Evolutionary conservation across 2,113 vertebrate species (phyloP).

Genomic region (Cololabis saira): DNA sequence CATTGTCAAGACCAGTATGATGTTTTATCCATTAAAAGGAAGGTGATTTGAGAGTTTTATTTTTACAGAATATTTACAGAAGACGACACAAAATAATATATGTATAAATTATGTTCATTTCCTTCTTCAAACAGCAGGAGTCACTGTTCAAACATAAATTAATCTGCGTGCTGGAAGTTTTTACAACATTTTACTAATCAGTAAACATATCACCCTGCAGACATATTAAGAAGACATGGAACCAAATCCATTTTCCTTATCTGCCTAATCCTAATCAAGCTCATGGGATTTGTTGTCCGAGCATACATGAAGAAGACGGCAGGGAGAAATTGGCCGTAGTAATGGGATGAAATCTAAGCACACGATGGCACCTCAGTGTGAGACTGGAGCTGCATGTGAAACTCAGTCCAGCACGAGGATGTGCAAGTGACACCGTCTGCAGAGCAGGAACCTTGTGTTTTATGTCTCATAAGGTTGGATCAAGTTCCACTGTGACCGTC

Average conservation of each 20-base stretch:
- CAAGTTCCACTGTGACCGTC: too few relatives aligned
- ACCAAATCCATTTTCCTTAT: not conserved
- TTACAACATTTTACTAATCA: not conserved
- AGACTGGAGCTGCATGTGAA: not conserved
- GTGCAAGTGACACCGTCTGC: too few relatives aligned
- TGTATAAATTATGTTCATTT: not conserved
- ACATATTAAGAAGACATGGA: not conserved
- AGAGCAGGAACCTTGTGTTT: too few relatives aligned
- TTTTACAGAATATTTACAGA: not conserved
- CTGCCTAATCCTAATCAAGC: not conserved
- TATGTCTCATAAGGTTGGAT: too few relatives aligned
- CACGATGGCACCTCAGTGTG: not conserved
- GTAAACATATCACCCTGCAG: not conserved
- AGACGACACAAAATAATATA: too few relatives aligned
- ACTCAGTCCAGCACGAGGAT: too few relatives aligned
- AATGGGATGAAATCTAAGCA: slow-evolving; percentile 4
- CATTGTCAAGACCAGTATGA: not conserved
- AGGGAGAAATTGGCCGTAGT: not conserved
- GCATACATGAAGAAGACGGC: not conserved
- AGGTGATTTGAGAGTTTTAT: not conserved
- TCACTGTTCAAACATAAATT: slow-evolving; percentile 41
- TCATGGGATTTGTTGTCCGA: not conserved
- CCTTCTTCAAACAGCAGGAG: slow-evolving; percentile 47
- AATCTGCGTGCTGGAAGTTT: not conserved
- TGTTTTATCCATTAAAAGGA: not conserved